These are phyloP conservation scores for Tonatia bakeri DNA, from an alignment of 2,113 vertebrate genomes.

Conservation along the genomic window DNA sequence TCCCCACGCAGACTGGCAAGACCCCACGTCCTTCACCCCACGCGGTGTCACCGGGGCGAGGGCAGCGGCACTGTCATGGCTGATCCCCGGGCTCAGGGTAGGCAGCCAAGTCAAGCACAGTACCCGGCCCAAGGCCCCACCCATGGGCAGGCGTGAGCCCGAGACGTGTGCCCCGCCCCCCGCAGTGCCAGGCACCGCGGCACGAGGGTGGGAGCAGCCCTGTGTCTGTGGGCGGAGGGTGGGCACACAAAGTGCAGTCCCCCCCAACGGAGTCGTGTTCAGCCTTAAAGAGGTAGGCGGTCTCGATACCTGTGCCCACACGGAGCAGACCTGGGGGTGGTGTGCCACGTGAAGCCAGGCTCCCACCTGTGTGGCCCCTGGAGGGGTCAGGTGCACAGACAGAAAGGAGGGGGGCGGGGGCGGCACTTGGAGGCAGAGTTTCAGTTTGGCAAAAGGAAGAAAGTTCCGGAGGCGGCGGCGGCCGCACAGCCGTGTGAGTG, in stretches of 20 bases:
- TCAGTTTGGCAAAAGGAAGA: neutral
- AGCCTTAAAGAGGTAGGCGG: neutral
- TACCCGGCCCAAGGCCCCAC: fast-evolving
- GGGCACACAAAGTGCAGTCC: fast-evolving
- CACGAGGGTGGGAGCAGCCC: neutral
- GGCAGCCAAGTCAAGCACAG: fast-evolving
- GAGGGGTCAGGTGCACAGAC: neutral
- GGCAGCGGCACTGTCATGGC: fast-evolving
- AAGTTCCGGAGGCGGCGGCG: too few relatives aligned
- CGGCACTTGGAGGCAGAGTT: neutral
- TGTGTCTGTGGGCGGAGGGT: fast-evolving
- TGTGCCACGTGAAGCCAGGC: too few relatives aligned
- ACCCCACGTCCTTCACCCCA: fast-evolving
- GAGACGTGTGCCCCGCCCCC: too few relatives aligned
- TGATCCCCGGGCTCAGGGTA: fast-evolving
- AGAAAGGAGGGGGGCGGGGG: fast-evolving
- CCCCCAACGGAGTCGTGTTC: fast-evolving
- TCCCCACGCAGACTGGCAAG: fast-evolving
- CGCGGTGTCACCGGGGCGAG: fast-evolving
- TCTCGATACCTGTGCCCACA: fast-evolving
- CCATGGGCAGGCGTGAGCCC: fast-evolving
- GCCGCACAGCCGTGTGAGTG: fast-evolving
- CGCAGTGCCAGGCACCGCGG: fast-evolving
- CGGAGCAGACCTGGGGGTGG: fast-evolving
- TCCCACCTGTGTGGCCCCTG: fast-evolving